Evolutionary conservation across 2,888 invertebrate genomes (phyloP).

Genomic region (Lymantria monacha): DNA sequence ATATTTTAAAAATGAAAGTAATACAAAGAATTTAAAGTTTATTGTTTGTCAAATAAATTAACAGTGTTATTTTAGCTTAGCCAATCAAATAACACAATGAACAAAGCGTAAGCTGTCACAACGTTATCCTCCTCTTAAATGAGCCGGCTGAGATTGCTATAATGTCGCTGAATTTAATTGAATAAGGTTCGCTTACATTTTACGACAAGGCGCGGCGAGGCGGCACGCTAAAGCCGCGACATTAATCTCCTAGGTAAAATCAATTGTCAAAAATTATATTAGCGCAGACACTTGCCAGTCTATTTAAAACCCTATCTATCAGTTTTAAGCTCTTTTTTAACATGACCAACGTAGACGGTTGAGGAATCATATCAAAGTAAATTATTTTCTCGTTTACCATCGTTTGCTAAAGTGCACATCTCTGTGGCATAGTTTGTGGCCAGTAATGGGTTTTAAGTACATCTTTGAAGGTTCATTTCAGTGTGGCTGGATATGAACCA

Average conservation of each 20-base stretch:
- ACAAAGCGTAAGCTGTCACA: conserved; percentile 51
- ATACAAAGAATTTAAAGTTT: not conserved
- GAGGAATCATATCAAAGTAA: conserved; percentile 74
- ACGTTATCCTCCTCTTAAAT: conserved; percentile 59
- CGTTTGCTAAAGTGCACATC: conserved; percentile 66
- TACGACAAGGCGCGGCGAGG: conserved; percentile 58
- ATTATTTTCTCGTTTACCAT: conserved; percentile 72
- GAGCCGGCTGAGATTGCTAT: conserved; percentile 74
- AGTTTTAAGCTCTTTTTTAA: conserved; percentile 55
- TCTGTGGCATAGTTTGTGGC: conserved; percentile 37
- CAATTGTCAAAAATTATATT: conserved; percentile 78
- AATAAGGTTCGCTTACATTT: conserved; percentile 80
- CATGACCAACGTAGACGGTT: conserved; percentile 42
- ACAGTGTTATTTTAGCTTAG: conserved; percentile 24
- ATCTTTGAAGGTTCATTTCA: conserved; percentile 57
- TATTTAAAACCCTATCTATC: conserved; percentile 45
- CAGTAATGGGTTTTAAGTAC: conserved; percentile 45
- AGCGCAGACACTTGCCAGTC: conserved; percentile 36
- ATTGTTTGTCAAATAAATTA: conserved; percentile 21
- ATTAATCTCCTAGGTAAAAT: conserved; percentile 75
- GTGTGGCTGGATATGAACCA: conserved; percentile 35
- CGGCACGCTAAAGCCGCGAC: conserved; percentile 61
- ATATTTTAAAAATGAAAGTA: not conserved
- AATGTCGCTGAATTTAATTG: conserved; percentile 78
- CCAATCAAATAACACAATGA: conserved; percentile 57